These are phyloP conservation scores for Heterotilapia buettikoferi DNA, from an alignment of 2,113 vertebrate genomes.

Conservation along the genomic window DNA sequence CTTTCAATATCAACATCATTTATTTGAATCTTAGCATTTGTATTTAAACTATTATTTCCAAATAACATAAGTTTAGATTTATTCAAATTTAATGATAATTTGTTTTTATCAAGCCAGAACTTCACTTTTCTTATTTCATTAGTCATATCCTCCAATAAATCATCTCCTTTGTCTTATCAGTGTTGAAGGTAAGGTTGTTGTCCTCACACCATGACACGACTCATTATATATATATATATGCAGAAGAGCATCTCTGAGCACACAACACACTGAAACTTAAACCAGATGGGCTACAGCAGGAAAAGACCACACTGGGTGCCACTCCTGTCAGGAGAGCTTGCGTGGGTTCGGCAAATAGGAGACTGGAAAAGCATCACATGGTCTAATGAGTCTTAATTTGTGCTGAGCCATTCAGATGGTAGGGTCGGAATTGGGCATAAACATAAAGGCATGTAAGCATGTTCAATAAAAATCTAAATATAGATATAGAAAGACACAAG, in stretches of 20 bases:
- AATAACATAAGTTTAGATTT: no score
- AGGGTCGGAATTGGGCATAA: neutral
- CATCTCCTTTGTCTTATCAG: neutral
- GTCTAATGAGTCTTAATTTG: neutral
- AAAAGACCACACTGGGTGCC: neutral
- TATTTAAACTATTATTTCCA: no score
- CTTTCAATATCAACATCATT: no score
- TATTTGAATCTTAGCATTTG: no score
- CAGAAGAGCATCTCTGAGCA: neutral
- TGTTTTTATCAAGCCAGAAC: no score
- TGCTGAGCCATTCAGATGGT: neutral
- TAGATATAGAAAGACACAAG: neutral
- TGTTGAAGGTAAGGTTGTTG: neutral
- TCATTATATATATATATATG: neutral
- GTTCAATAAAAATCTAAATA: accelerated
- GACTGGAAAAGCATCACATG: neutral
- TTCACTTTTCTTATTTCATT: no score
- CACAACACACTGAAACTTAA: neutral
- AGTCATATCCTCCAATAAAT: no score
- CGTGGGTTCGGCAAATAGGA: accelerated
- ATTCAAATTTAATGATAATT: no score
- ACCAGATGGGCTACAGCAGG: neutral
- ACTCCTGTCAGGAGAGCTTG: neutral
- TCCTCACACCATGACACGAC: neutral
- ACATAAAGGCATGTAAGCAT: neutral